Evolutionary conservation across 2,888 invertebrate species (phyloP), one percentile per base, ranked within the genome.

Genomic region (Standfussiana lucernea): DNA sequence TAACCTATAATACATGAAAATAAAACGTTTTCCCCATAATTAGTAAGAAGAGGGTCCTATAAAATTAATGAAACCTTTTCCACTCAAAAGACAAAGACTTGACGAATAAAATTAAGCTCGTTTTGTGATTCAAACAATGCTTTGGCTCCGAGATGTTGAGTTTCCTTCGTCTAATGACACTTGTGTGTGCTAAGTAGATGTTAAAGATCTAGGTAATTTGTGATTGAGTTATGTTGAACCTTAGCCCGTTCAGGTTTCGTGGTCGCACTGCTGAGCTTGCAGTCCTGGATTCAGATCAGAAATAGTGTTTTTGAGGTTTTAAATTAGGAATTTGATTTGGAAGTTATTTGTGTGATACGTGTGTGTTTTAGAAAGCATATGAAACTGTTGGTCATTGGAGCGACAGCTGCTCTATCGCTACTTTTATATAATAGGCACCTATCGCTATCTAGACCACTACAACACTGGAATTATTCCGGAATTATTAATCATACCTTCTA

Each of bases 111-210:
- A 84, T 87, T 78, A 86, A 82, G 79, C 82, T 84, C 83, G 79
- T 88, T 88, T 73, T 77, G 73, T 65, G 71, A 82, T 82, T 82
- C 81, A 71, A 83, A 84, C 81, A 84, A 83, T 80, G 70, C 37
- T 50, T 50, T 11, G 11, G 28, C 24, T 35, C 45, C n/a, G 50
- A 75, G 76, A 53, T 50, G 68, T 75, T 45, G 65, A 74, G 71
- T 62, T 68, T 66, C 62, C 37, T 15, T 53, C 68, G 32, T 76
- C 66, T 73, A 83, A 79, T 66, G 73, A 75, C 47, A 79, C 75
- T 79, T 77, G 71, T 80, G 59, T 67, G 65, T 79, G 53, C 68
- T 68, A 56, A 64, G 47, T 50, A 62, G 15, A 28, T 50, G 61
- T 45, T 45, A 56, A n/a, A 64, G 37, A 64, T 21, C 21, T 61